Base-by-base conservation (phyloP, 2,888 invertebrate genomes). In the Arge pagana region DNA sequence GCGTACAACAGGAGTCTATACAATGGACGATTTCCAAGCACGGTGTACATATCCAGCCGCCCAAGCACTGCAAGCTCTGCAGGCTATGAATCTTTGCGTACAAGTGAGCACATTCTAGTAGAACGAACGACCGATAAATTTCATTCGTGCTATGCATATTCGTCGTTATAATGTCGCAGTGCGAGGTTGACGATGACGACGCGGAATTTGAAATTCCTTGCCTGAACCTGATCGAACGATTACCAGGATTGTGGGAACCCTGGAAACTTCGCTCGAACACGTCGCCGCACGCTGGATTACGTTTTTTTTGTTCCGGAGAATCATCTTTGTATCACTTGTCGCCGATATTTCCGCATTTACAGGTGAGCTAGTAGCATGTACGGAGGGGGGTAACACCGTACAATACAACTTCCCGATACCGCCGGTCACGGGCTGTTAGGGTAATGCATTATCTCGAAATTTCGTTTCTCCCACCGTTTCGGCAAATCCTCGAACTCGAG, bases 171-270 rank as follows among this genome's bases (percentile, higher is more conserved):
- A 42, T 51, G 55, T 76, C 75, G 51, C 74, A 85, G 80, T 86
- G 85, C 71, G 86, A 87, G 62, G 82, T 84, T 24, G 87, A 86
- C 52, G 86, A 84, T 2, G 74, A 75, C 24, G 88, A 88, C 64
- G 77, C 85, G 10, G 87, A 88, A 64, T 89, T 85, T 70, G 89
- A 90, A 76, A 88, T 90, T 67, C 88, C 89, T 0, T 84, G 86
- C 63, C 84, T 87, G 67, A 84, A 84, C 68, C 80, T 85, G 57
- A 81, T 84, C 3, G 86, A 87, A 71, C 83, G 84, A 3, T 70
- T 86, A 16, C 82, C 82, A 23, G 86, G 86, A n/a, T 74, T 87
- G 21, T 87, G 87, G 87, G 84, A 85, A 65, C 78, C 81, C 26
- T 78, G 79, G 60, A 81, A 83, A 68, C 76, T 80, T 3, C 74